Percentiles rank a stretch among this genome's conserved stretches.
Conservation (phyloP, 2,888 invertebrate species). For the Macrophya alboannulata region DNA sequence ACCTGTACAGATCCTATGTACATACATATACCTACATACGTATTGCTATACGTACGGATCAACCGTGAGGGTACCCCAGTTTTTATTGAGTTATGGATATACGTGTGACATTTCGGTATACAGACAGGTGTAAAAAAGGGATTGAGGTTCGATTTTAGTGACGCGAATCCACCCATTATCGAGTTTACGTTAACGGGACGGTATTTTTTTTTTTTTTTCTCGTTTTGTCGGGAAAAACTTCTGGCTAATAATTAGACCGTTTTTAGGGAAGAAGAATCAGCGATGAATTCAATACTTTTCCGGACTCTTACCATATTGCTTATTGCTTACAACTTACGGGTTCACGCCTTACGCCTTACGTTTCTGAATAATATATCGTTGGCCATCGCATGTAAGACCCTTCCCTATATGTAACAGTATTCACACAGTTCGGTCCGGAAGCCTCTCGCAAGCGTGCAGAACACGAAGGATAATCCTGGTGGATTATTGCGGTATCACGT, state of each 20-base stretch:
- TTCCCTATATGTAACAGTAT: slow-evolving; percentile 41
- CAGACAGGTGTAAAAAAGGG: neutral
- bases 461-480: slow-evolving; percentile 79
- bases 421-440: slow-evolving; percentile 65
- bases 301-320: neutral
- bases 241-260: neutral
- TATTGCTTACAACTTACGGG: slow-evolving; percentile 3
- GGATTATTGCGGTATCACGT: slow-evolving; percentile 80
- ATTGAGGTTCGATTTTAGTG: slow-evolving; percentile 22
- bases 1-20: slow-evolving; percentile 27
- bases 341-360: slow-evolving; percentile 7
- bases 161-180: slow-evolving; percentile 11
- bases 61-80: slow-evolving; percentile 23
- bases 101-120: neutral
- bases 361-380: slow-evolving; percentile 4
- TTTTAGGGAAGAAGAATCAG: neutral
- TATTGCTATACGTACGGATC: slow-evolving; percentile 18
- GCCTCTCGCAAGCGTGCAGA: slow-evolving; percentile 67
- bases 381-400: slow-evolving; percentile 44
- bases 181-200: neutral
- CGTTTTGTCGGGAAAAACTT: neutral
- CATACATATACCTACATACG: neutral
- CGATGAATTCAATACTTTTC: neutral
- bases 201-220: neutral
- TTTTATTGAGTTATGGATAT: slow-evolving; percentile 31